These are phyloP conservation scores for Drosophila sordidula DNA, from an alignment of 2,888 invertebrate genomes.

Conservation along the genomic window DNA sequence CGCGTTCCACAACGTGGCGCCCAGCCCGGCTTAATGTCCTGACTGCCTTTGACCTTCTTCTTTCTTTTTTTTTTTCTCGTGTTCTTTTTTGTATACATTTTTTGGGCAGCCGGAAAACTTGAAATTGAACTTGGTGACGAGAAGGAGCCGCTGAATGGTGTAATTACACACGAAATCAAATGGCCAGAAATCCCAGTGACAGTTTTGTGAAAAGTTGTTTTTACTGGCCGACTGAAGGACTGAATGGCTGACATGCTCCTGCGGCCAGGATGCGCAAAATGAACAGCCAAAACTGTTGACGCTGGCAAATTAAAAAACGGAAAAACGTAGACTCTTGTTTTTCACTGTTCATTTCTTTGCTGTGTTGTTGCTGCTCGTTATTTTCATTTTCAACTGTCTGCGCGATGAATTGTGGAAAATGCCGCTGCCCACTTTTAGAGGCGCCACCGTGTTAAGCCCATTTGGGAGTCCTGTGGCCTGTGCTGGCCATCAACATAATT, in stretches of 20 bases:
- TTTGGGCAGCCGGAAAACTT: slow-evolving; percentile 47
- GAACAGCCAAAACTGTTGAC: slow-evolving; percentile 50
- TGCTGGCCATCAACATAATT: slow-evolving; percentile 55
- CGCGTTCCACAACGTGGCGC: not conserved
- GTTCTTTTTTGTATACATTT: not conserved
- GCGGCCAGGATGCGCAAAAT: slow-evolving; percentile 34
- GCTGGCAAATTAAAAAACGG: slow-evolving; percentile 52
- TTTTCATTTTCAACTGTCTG: slow-evolving; percentile 1
- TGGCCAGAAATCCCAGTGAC: slow-evolving; percentile 72
- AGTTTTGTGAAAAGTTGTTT: slow-evolving; percentile 68
- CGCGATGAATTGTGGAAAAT: slow-evolving; percentile 16
- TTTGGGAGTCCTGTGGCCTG: slow-evolving; percentile 11
- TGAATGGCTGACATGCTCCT: slow-evolving; percentile 45
- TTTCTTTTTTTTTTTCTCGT: slow-evolving; percentile 9
- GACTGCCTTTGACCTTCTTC: slow-evolving; percentile 46
- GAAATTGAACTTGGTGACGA: slow-evolving; percentile 63
- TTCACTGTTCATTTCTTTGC: slow-evolving; percentile 1
- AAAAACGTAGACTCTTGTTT: slow-evolving; percentile 24
- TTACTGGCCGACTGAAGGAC: slow-evolving; percentile 40
- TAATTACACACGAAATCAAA: slow-evolving; percentile 76
- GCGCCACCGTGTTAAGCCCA: slow-evolving; percentile 24
- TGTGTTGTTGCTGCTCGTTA: slow-evolving; percentile 6
- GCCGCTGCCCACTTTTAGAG: slow-evolving; percentile 13
- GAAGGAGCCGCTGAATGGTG: slow-evolving; percentile 36
- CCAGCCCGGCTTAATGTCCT: slow-evolving; percentile 35